Conservation (phyloP, 2,888 invertebrate genomes). For the Cataglyphis rosenhaueri region DNA sequence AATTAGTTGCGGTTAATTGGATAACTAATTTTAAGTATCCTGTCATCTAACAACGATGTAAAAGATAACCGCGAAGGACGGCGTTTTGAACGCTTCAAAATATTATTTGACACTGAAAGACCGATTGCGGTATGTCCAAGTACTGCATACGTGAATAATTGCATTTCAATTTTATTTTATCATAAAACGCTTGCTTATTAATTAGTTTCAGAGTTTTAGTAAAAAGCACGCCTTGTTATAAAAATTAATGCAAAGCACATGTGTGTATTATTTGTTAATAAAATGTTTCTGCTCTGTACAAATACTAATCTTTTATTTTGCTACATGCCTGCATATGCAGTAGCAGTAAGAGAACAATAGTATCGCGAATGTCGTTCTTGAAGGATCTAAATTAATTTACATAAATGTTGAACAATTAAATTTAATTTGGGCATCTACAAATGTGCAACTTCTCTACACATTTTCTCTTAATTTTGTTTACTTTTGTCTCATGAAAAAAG, state of each 20-base stretch:
- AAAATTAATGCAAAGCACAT: conserved; percentile 2
- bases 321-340: neutral
- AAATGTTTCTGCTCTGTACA: conserved; percentile 18
- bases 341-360: conserved; percentile 2
- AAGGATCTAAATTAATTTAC: conserved; percentile 32
- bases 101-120: conserved; percentile 8
- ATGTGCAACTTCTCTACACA: neutral
- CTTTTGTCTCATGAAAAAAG: conserved; percentile 13
- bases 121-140: neutral
- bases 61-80: neutral
- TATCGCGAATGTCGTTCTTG: conserved; percentile 17
- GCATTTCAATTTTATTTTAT: neutral
- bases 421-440: conserved; percentile 32
- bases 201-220: neutral
- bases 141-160: neutral
- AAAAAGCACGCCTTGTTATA: neutral
- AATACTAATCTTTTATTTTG: conserved; percentile 31
- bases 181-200: conserved; percentile 3
- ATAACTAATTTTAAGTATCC: conserved; percentile 39
- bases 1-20: conserved; percentile 52
- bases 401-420: conserved; percentile 43
- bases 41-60: conserved; percentile 28
- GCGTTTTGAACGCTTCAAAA: conserved; percentile 23
- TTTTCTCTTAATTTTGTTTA: conserved; percentile 48
- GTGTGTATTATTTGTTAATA: conserved; percentile 4